Base-by-base conservation (phyloP, 2,113 vertebrate genomes). In the Thunnus thynnus region DNA sequence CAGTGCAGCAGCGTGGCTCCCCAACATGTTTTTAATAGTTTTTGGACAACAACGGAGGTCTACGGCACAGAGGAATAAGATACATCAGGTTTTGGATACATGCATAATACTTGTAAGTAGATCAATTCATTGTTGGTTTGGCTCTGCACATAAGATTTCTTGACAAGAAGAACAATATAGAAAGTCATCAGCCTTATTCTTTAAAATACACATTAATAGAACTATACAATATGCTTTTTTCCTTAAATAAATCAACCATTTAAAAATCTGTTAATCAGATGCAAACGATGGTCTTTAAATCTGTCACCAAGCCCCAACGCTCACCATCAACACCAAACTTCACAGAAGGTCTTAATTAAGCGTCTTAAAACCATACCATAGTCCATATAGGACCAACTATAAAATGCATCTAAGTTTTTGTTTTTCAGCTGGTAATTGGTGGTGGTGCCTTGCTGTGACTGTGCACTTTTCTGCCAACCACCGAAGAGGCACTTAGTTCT, bases 361-460 rank as follows among this genome's bases (percentile, higher is more conserved):
- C 50, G 8, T 74, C 73, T 20, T 64, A 70, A 78, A 86, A 41
- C 75, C 77, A 62, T 68, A 81, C 72, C 32, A 9, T n/a, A 6
- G 47, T 76, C 80, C 88, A 88, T 67, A 87, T 85, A 82, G 84
- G 73, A 87, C 51, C 32, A 46, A 32, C 79, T 55, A 69, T 89
- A 86, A 88, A 86, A 82, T 85, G 79, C 72, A 84, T 89, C 80
- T 66, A 73, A 76, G 70, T 71, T 86, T 83, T 87, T 87, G 63
- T 65, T 88, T 86, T 83, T 78, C 71, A 74, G 85, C 72, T 80
- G 83, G 86, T 93, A 90, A 90, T 93, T 93, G 83, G 82, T 73
- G 58, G 75, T 58, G 78, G 89, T 72, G 54, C 78, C 90, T 73
- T 61, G 85, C 88, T 89, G 88, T 78, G 82, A 90, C 82, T 72